Base-by-base conservation (phyloP, 2,888 invertebrate genomes). In the Drosophila barbarae region DNA sequence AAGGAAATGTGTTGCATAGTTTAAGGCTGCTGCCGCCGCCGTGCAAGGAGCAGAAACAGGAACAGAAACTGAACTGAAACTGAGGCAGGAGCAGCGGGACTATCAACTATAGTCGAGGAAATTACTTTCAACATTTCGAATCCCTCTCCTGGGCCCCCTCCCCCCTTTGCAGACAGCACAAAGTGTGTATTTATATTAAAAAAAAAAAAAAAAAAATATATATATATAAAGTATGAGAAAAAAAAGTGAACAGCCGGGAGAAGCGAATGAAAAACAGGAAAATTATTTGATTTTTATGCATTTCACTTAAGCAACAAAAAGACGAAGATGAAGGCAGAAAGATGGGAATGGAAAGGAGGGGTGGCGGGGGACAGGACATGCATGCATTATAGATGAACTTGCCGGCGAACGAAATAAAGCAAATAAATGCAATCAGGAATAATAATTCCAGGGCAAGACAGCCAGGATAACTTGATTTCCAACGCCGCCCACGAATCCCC, bases 271-370 rank as follows among this genome's bases (percentile, higher is more conserved):
- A 74, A 84, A 78, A 71, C 84, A 82, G 83, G 75, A 85, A 81
- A 84, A 85, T 85, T 84, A 83, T 81, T 85, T 81, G 83, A 81
- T 81, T 81, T 81, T 81, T 83, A 81, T 79, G 81, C 85, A 83
- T 81, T 80, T 83, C 77, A 76, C 80, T 81, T 84, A 82, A 69
- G 76, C 67, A 78, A 66, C 73, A 80, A 81, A 77, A 80, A 77
- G 64, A 35, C n/a, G 38, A 47, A 32, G 41, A 57, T 32, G 38
- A 39, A 30, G 38, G 18, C 32, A 23, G 57, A 39, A 15, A 30
- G 21, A 21, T 21, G 21, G 18, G 18, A 18, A 18, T 18, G 18
- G 18, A 21, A 21, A 21, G 21, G 21, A 21, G 21, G 21, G 21
- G 21, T 2, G 21, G 32, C 3, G 13, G 12, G 26, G 15, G 12